Conservation (phyloP, 2,113 vertebrate genomes). For the Syngnathoides biaculeatus region DNA sequence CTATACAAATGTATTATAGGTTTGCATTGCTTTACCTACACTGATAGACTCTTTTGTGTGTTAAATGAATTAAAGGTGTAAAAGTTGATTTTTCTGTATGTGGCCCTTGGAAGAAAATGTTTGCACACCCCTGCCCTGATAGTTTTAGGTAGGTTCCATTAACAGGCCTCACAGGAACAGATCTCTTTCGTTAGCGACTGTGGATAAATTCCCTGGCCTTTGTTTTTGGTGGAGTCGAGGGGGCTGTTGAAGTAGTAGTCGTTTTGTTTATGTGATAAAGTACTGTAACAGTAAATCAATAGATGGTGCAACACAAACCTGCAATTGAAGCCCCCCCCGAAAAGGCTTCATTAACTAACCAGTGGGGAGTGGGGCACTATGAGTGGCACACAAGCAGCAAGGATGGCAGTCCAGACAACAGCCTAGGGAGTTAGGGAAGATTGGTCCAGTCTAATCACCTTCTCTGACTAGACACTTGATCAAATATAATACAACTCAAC, state of each 20-base stretch:
- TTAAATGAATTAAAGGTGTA: too few relatives aligned
- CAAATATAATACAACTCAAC: background rate
- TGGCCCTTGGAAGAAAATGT: too few relatives aligned
- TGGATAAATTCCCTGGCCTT: slow-evolving; percentile 53
- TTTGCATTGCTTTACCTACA: too few relatives aligned
- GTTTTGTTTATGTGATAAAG: slow-evolving; percentile 68
- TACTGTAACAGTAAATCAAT: slow-evolving; percentile 72
- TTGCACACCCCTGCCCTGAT: too few relatives aligned
- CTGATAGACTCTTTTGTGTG: too few relatives aligned
- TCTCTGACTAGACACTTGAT: slow-evolving; percentile 46
- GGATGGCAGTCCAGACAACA: slow-evolving; percentile 71
- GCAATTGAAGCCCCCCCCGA: slow-evolving; percentile 46
- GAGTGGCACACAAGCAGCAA: slow-evolving; percentile 71
- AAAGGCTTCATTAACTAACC: slow-evolving; percentile 73
- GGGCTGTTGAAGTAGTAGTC: slow-evolving; percentile 21
- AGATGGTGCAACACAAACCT: slow-evolving; percentile 55
- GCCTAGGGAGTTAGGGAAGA: slow-evolving; percentile 57
- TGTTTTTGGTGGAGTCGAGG: slow-evolving; percentile 14
- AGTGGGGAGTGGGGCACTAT: slow-evolving; percentile 66
- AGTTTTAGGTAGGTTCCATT: background rate
- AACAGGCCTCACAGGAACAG: slow-evolving; percentile 47
- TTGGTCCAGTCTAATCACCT: slow-evolving; percentile 74
- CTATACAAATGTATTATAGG: too few relatives aligned
- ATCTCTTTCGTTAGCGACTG: slow-evolving; percentile 66
- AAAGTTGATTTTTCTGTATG: too few relatives aligned